phyloP scores from a whole-genome alignment of 2,888 invertebrate species.

The Geotrupes spiniger region DNA sequence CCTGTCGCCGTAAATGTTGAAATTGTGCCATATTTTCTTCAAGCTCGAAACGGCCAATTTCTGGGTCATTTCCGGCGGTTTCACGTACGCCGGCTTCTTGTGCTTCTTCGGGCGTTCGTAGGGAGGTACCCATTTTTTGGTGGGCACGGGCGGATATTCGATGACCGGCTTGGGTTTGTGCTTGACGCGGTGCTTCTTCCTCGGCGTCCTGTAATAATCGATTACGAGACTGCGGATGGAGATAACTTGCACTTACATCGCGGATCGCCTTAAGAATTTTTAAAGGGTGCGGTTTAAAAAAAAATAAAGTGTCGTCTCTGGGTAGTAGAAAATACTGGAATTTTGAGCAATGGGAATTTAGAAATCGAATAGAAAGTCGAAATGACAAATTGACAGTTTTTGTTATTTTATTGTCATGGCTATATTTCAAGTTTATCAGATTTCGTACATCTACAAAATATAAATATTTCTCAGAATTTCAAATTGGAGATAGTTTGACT shows the following conservation, averaged over 20 bases:
- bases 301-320: too few species aligned
- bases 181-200: conserved; percentile 9
- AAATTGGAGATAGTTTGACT: too few species aligned
- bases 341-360: too few species aligned
- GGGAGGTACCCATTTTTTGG: conserved; percentile 46
- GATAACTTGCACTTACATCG: background rate
- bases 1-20: conserved; percentile 31
- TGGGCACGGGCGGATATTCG: conserved; percentile 43
- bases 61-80: conserved; percentile 40
- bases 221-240: too few species aligned
- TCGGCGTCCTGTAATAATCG: background rate
- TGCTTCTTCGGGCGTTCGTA: conserved; percentile 35
- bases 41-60: conserved; percentile 38
- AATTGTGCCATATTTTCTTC: conserved; percentile 44
- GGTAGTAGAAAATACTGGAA: too few species aligned
- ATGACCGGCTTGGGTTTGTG: conserved; percentile 29
- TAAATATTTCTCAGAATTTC: too few species aligned
- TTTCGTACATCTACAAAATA: too few species aligned
- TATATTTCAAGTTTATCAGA: too few species aligned
- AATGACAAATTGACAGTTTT: too few species aligned
- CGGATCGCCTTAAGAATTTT: conserved; percentile 3
- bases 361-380: too few species aligned
- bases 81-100: conserved; percentile 32
- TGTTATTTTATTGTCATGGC: too few species aligned
- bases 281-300: background rate